Evolutionary conservation across 2,888 invertebrate genomes (phyloP), one percentile per base, ranked within the genome.

Genomic region (Rotaria magnacalcarata): DNA sequence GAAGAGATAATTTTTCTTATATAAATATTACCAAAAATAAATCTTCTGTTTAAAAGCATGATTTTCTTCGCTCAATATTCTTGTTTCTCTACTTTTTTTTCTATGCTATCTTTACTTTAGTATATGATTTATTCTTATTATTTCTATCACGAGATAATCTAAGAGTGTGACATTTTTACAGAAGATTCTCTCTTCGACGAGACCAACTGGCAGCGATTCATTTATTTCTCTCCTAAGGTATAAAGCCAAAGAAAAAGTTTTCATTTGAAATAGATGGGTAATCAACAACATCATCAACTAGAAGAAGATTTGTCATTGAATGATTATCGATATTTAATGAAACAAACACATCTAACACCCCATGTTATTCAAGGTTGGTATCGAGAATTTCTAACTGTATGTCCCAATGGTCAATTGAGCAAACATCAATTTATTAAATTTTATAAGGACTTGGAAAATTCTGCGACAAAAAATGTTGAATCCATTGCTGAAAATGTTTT

Each of bases 261-360:
- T 52, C 52, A 50, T 50, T 50, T 52, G 52, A 21, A 56, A 67
- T 2, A 27, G 7, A 67, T 67, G 67, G 67, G 67, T 34, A 67
- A 67, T 67, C 34, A 34, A 6, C 67, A 67, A 34, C 67, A 27
- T 5, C 67, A 34, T 27, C 34, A 16, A 41, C 14, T 67, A 34
- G 67, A 67, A 16, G 67, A 67, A 67, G 67, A 67, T 67, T 67
- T 67, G 7, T 67, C 67, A 34, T 27, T 67, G 34, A 67, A 27
- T 67, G 67, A 67, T 67, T 67, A 67, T 67, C 34, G 67, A 41
- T 67, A 67, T 67, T 34, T 67, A 34, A 67, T 67, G 67, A 67
- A 67, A 41, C 67, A 67, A 41, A 67, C 67, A 7, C 67, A 67
- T 67, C n/a, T 67, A 67, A 67, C 67, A 16, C 67, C 67, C 1